Evolutionary conservation across 2,113 vertebrate species (phyloP).

Genomic region (Phaethornis superciliosus): DNA sequence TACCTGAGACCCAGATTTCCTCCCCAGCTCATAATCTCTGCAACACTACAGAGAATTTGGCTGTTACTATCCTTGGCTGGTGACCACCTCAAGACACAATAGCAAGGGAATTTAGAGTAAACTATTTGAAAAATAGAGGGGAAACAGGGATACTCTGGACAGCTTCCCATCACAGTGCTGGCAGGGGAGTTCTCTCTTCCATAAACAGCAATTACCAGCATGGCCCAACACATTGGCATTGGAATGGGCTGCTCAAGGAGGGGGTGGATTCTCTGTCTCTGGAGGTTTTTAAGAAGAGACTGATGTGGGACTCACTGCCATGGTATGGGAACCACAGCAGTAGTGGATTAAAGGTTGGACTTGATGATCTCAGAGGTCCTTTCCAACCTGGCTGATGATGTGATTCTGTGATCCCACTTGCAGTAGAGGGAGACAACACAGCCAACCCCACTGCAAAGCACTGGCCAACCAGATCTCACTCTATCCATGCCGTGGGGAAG

Average conservation of each 20-base stretch:
- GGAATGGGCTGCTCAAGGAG: too few species aligned
- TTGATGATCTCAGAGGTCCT: too few species aligned
- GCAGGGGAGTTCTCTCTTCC: not conserved
- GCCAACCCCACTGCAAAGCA: not conserved
- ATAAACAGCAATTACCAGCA: not conserved
- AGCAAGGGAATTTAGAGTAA: not conserved
- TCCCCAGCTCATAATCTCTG: not conserved
- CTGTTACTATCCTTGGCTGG: not conserved
- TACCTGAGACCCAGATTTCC: not conserved
- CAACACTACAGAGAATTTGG: not conserved
- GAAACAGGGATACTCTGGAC: not conserved
- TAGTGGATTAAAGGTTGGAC: too few species aligned
- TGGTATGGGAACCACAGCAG: too few species aligned
- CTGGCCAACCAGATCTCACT: not conserved
- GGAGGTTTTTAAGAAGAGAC: too few species aligned
- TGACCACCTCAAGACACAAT: not conserved
- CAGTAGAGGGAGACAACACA: not conserved
- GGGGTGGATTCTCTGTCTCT: too few species aligned
- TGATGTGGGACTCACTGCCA: too few species aligned
- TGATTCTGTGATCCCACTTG: not conserved
- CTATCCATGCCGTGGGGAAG: not conserved
- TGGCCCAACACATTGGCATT: not conserved
- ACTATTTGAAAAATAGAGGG: not conserved
- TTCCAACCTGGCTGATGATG: too few species aligned
- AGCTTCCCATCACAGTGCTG: not conserved